Conservation (phyloP, 1,140 invertebrate genomes). For the Augochlora pura region DNA sequence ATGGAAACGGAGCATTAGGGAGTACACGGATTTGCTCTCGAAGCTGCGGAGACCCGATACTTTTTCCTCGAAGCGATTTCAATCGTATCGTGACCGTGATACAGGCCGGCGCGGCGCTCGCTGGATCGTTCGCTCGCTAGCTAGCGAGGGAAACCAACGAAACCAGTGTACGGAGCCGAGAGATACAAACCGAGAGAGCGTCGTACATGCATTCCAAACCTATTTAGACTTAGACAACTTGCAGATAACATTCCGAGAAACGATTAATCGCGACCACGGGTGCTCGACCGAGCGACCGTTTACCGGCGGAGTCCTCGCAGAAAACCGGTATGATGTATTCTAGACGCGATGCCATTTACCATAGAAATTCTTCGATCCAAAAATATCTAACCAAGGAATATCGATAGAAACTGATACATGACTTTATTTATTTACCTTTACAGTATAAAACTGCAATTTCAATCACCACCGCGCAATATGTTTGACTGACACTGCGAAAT, state of each 20-base stretch:
- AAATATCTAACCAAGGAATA: not conserved
- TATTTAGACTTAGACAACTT: conserved; percentile 47
- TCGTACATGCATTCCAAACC: conserved; percentile 27
- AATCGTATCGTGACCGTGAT: conserved; percentile 4
- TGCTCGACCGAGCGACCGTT: not conserved
- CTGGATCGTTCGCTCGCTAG: no score
- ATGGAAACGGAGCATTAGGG: not conserved
- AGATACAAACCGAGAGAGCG: not conserved
- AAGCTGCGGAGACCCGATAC: not conserved
- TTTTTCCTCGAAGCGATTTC: conserved; percentile 5
- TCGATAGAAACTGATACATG: not conserved
- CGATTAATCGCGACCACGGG: conserved; percentile 28
- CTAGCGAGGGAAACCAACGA: not conserved
- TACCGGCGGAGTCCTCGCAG: not conserved
- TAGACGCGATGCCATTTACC: not conserved
- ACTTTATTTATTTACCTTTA: no score
- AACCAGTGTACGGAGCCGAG: conserved; percentile 13
- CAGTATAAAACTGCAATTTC: no score
- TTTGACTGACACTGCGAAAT: no score
- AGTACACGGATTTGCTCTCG: not conserved
- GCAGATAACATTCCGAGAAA: conserved; percentile 40
- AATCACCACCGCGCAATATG: no score
- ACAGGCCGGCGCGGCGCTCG: not conserved
- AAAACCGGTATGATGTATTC: conserved; percentile 12
- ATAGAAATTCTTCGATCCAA: not conserved